Evolutionary conservation across 2,797 vertebrate species (phyloP).

Genomic region (Psittacula echo): DNA sequence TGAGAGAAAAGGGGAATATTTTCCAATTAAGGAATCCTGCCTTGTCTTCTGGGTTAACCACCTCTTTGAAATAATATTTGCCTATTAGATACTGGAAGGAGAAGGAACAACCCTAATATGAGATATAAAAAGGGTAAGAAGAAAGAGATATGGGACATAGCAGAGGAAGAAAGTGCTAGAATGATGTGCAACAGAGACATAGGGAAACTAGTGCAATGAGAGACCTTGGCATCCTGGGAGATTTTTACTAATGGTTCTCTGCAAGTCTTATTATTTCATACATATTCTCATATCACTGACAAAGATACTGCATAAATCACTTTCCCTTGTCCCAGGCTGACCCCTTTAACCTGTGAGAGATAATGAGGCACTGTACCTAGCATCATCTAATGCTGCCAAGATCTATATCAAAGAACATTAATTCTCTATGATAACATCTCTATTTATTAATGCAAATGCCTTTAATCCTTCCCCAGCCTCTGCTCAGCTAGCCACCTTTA

Average conservation of each 20-base stretch:
- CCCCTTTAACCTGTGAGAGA: conserved; percentile 54
- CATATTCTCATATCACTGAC: conserved; percentile 46
- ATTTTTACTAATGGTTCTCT: conserved; percentile 46
- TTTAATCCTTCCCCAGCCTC: conserved; percentile 48
- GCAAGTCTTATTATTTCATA: conserved; percentile 56
- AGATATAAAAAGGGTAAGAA: neutral
- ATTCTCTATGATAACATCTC: conserved; percentile 66
- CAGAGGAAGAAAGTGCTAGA: neutral
- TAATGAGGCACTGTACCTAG: conserved; percentile 56
- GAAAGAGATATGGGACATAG: neutral
- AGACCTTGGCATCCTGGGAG: conserved; percentile 13
- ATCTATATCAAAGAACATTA: conserved; percentile 69
- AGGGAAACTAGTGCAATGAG: neutral
- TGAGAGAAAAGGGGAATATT: neutral
- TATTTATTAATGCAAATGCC: conserved; percentile 72
- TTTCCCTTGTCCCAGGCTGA: conserved; percentile 59
- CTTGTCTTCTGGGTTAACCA: neutral
- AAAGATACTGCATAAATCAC: conserved; percentile 64
- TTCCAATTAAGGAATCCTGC: neutral
- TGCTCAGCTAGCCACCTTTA: conserved; percentile 13
- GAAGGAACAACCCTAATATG: neutral
- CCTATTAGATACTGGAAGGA: neutral
- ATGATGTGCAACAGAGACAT: neutral
- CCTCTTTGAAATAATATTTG: neutral
- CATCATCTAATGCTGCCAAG: conserved; percentile 58